Percentiles rank a stretch among this genome's conserved stretches.
These are phyloP conservation scores for Lithobates sylvaticus DNA, from an alignment of 2,797 vertebrate genomes.

Conservation along the genomic window DNA sequence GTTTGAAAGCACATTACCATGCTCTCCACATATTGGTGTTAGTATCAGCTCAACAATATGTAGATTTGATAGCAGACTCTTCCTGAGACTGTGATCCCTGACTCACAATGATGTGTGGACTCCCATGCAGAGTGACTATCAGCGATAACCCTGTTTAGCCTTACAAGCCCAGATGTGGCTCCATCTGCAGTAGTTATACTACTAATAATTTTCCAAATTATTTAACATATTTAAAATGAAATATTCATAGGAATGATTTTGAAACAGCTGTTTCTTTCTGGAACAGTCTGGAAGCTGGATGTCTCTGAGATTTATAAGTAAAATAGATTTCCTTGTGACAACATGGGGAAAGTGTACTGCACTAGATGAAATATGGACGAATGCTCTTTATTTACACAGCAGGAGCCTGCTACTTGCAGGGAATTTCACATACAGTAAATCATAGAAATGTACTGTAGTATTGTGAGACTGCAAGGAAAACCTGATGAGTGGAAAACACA, in stretches of 20 bases:
- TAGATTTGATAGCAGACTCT: no score
- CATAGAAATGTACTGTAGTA: background rate
- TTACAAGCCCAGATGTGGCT: background rate
- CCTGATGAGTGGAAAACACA: background rate
- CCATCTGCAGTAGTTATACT: background rate
- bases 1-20: no score
- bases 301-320: no score
- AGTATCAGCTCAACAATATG: no score
- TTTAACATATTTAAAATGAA: background rate
- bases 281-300: background rate
- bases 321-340: background rate
- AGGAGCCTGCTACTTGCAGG: background rate
- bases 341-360: background rate
- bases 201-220: background rate
- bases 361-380: slow-evolving; percentile 1
- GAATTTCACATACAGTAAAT: slow-evolving; percentile 15
- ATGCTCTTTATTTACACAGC: slow-evolving; percentile 19
- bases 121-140: no score
- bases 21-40: no score
- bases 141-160: no score
- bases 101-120: no score
- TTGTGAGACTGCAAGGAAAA: background rate
- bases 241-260: no score
- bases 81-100: no score
- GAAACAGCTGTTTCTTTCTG: background rate